Evolutionary conservation across 1,140 invertebrate genomes (phyloP), one percentile per base, ranked within the genome.

Genomic region (Lasaia peninsularis): DNA sequence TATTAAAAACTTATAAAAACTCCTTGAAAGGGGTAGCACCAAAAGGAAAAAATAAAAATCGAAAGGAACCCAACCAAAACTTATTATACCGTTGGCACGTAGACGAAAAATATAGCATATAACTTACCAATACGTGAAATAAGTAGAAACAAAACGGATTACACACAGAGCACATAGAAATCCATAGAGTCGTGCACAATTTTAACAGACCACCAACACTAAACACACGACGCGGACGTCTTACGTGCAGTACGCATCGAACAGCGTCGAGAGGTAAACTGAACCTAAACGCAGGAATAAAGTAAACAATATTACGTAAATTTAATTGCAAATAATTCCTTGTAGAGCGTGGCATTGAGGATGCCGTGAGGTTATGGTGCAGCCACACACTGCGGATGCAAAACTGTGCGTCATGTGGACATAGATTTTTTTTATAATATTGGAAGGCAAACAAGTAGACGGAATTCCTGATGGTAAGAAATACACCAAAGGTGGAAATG

Each of bases 271-370:
- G 57, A 71, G 50, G 52, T 67, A 59, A 62, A 79, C 76, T 79
- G 74, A 75, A n/a, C 66, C 67, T 62, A 69, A 69, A 63, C 50
- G 18, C 40, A 60, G 60, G 60, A 64, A 65, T 62, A 66, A 69
- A 67, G 68, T 75, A 75, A 73, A 77, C 71, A 80, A 65, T 48
- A 48, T 48, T 78, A 79, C 71, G 73, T 71, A 73, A 79, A 78
- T 71, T 79, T 82, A 80, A 82, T 80, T 80, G 69, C 56, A 67
- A 71, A 73, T 75, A 78, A 79, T 79, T 73, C 65, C 74, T 71
- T 66, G 61, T 71, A 18, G 12, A 40, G 37, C 68, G 65, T 69
- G 66, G 60, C 61, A 40, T 56, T 75, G 69, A 73, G 69, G 72
- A 68, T 16, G 37, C 16, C 37, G 18, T 44, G 37, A 14, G 10